Percentiles rank a stretch among this genome's conserved stretches.
These are phyloP conservation scores for Pteropus rufus DNA, from an alignment of 2,797 vertebrate species.

Conservation along the genomic window DNA sequence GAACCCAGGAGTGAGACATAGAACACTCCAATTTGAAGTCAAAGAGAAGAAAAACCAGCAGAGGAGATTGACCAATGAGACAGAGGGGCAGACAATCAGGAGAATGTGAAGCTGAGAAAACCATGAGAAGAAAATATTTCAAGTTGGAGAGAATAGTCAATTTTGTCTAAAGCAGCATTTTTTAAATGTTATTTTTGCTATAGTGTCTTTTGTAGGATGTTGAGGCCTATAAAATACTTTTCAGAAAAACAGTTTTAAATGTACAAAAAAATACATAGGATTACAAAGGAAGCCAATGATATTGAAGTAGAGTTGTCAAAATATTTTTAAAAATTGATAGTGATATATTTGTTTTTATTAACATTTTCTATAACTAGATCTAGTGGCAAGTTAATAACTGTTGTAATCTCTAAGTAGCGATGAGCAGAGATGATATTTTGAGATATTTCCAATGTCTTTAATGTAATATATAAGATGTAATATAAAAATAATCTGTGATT, in stretches of 20 bases:
- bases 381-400: background rate
- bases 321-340: background rate
- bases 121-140: background rate
- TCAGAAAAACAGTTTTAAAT: slow-evolving; percentile 15
- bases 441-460: background rate
- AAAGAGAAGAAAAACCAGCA: background rate
- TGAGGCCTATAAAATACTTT: background rate
- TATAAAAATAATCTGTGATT: background rate
- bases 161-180: background rate
- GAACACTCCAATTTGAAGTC: background rate
- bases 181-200: background rate
- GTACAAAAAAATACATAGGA: background rate
- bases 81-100: background rate
- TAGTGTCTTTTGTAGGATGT: background rate
- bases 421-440: background rate
- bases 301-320: background rate
- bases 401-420: background rate
- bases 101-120: background rate
- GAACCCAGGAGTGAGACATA: background rate
- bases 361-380: background rate
- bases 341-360: background rate
- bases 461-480: background rate
- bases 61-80: background rate
- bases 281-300: background rate
- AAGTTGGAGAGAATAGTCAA: background rate